phyloP scores from a whole-genome alignment of 2,113 vertebrate genomes.

The Colistium nudipinnis region DNA sequence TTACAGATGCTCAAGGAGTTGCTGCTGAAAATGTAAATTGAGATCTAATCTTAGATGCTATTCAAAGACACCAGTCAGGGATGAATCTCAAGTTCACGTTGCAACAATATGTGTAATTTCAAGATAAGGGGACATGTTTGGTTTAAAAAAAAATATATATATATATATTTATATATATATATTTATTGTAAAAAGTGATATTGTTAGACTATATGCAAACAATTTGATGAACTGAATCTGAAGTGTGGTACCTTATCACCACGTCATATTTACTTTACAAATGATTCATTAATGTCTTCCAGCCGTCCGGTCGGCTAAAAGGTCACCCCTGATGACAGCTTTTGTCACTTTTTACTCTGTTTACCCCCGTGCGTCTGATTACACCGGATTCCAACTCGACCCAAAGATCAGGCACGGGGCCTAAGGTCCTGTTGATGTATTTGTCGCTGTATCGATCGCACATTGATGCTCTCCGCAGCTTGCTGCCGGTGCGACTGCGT shows the following conservation, averaged over 20 bases:
- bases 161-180: too few relatives aligned
- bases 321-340: too few relatives aligned
- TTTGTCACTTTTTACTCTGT: not conserved
- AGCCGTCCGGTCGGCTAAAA: too few relatives aligned
- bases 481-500: conserved; percentile 35
- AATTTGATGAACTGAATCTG: not conserved
- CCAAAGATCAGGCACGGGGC: conserved; percentile 23
- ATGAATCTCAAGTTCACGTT: not conserved
- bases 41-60: too few relatives aligned
- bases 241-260: not conserved
- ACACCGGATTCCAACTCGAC: conserved; percentile 20
- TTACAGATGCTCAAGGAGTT: not conserved
- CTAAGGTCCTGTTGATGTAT: conserved; percentile 51
- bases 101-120: not conserved
- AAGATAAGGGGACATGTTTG: not conserved
- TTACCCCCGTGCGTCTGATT: too few relatives aligned
- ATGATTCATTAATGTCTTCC: not conserved
- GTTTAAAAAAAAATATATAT: conserved; percentile 8
- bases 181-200: too few relatives aligned
- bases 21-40: not conserved
- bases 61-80: too few relatives aligned
- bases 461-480: conserved; percentile 19
- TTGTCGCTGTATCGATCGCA: conserved; percentile 48
- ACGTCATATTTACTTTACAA: not conserved
- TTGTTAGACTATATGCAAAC: not conserved